Conservation (phyloP, 1,140 invertebrate species). For the Phortica variegata region DNA sequence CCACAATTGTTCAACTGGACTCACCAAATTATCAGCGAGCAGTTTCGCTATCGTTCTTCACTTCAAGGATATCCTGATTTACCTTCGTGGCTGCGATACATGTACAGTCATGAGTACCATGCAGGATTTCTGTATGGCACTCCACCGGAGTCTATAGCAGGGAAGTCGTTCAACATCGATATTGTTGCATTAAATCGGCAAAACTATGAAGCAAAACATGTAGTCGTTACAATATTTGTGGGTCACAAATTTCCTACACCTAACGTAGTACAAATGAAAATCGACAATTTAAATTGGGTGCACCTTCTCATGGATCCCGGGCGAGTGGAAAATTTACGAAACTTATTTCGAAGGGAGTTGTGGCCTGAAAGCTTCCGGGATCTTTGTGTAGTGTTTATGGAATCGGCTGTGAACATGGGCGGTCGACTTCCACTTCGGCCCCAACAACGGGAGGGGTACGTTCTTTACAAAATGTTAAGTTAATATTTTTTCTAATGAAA, state of each 20-base stretch:
- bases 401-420: constrained; percentile 79
- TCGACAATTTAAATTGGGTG: constrained; percentile 77
- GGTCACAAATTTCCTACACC: constrained; percentile 67
- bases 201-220: constrained; percentile 74
- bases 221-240: constrained; percentile 66
- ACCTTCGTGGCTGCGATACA: constrained; percentile 79
- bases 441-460: constrained; percentile 81
- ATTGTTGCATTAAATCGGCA: constrained; percentile 74
- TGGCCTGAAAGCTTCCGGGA: constrained; percentile 67
- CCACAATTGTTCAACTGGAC: constrained; percentile 70
- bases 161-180: constrained; percentile 66
- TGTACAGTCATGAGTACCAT: constrained; percentile 72
- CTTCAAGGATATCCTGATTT: constrained; percentile 67
- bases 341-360: constrained; percentile 69
- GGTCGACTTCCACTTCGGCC: constrained; percentile 78
- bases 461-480: constrained; percentile 11
- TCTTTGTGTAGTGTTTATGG: constrained; percentile 79
- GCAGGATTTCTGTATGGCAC: constrained; percentile 79
- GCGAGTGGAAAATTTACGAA: constrained; percentile 68
- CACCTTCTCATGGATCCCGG: constrained; percentile 54
- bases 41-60: constrained; percentile 50
- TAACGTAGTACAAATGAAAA: constrained; percentile 82
- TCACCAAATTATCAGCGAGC: constrained; percentile 61
- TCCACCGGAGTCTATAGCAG: constrained; percentile 64
- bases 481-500: not conserved